Conservation (phyloP, 1,140 invertebrate species). For the Macrosteles quadrilineatus region DNA sequence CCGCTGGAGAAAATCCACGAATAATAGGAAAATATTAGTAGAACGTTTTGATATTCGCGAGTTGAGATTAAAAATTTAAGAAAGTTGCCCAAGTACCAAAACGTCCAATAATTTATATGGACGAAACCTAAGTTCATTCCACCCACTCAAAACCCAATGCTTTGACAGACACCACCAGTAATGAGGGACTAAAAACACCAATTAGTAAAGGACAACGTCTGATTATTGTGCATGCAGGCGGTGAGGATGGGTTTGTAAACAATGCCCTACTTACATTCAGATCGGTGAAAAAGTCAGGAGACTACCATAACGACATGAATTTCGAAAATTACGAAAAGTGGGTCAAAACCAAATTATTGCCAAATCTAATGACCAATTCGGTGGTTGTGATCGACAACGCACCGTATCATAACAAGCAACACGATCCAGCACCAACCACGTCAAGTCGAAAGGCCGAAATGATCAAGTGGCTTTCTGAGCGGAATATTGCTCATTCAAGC, state of each 20-base stretch:
- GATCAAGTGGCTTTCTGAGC: no score
- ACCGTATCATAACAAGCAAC: constrained; percentile 46
- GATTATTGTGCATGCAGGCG: constrained; percentile 24
- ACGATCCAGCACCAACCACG: constrained; percentile 40
- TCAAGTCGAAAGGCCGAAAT: constrained; percentile 39
- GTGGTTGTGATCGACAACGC: constrained; percentile 50
- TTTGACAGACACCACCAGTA: neutral
- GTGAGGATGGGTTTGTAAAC: constrained; percentile 24
- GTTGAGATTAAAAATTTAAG: constrained; percentile 19
- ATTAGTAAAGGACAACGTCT: constrained; percentile 18
- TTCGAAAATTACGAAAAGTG: constrained; percentile 34
- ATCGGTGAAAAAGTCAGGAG: constrained; percentile 16
- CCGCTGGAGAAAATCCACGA: constrained; percentile 13
- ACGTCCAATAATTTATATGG: constrained; percentile 22
- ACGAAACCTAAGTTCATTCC: constrained; percentile 20
- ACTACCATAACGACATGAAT: constrained; percentile 37
- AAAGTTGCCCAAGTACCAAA: neutral
- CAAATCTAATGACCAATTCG: constrained; percentile 43
- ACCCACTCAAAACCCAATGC: neutral
- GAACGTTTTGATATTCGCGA: constrained; percentile 28
- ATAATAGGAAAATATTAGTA: constrained; percentile 30
- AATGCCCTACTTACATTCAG: constrained; percentile 23
- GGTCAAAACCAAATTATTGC: constrained; percentile 37
- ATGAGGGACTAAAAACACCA: constrained; percentile 3
- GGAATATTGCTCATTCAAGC: constrained; percentile 25